These are phyloP conservation scores for Griposia aprilina DNA, from an alignment of 2,888 invertebrate genomes.

Conservation along the genomic window DNA sequence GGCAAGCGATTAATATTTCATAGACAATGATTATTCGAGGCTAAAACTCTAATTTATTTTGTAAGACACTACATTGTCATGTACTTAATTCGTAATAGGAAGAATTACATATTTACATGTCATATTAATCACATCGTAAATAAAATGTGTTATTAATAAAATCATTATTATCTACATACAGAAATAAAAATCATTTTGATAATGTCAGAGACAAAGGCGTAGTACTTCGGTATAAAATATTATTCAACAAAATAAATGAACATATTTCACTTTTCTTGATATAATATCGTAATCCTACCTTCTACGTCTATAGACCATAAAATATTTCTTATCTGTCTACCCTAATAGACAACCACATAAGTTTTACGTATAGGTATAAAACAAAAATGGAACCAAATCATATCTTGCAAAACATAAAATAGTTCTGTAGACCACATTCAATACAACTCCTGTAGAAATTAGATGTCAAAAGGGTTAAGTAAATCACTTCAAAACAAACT, in stretches of 20 bases:
- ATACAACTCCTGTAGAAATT: constrained; percentile 27
- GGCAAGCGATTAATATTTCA: constrained; percentile 79
- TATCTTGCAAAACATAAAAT: constrained; percentile 11
- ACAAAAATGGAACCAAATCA: constrained; percentile 16
- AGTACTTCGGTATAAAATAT: constrained; percentile 24
- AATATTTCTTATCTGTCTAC: constrained; percentile 9
- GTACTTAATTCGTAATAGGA: constrained; percentile 68
- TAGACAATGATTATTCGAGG: constrained; percentile 78
- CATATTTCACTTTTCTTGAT: constrained; percentile 17
- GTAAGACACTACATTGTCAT: constrained; percentile 73
- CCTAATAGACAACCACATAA: constrained; percentile 20
- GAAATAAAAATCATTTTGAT: constrained; percentile 2
- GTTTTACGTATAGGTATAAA: constrained; percentile 33
- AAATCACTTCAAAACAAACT: constrained; percentile 20
- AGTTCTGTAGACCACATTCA: background rate
- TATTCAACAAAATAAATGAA: constrained; percentile 18
- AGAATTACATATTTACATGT: constrained; percentile 76
- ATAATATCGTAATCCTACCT: constrained; percentile 1
- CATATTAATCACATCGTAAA: constrained; percentile 66
- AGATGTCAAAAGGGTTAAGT: constrained; percentile 3
- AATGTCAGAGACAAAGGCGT: constrained; percentile 10
- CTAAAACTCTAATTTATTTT: constrained; percentile 67
- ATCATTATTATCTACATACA: constrained; percentile 30
- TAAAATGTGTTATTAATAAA: constrained; percentile 29
- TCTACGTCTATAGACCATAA: constrained; percentile 14